Conservation (phyloP, 2,888 invertebrate genomes). For the Aporophyla lueneburgensis region DNA sequence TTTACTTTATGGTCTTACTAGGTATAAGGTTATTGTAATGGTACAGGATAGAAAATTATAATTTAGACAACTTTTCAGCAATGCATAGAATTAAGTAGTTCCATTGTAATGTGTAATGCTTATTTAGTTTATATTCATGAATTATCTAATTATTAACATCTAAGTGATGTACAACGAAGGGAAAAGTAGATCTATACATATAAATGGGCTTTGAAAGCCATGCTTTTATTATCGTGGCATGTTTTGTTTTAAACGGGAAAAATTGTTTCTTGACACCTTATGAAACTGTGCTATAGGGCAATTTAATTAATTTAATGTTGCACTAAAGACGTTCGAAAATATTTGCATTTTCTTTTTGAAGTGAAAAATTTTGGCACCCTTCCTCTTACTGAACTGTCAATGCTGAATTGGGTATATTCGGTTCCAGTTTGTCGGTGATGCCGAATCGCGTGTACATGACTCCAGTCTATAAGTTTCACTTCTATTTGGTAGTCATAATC, state of each 20-base stretch:
- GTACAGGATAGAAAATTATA: background rate
- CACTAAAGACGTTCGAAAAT: background rate
- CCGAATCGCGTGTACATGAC: background rate
- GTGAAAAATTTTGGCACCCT: background rate
- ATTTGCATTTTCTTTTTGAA: background rate
- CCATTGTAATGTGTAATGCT: conserved; percentile 2
- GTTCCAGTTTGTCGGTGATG: background rate
- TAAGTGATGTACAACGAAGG: conserved; percentile 27
- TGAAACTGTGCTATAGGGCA: background rate
- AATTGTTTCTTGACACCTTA: background rate
- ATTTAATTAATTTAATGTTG: background rate
- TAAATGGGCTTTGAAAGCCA: background rate
- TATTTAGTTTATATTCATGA: conserved; percentile 18
- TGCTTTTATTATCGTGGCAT: background rate
- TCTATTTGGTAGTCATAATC: background rate
- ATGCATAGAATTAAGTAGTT: conserved; percentile 1
- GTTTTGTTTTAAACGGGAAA: background rate
- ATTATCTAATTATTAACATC: background rate
- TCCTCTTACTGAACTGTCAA: background rate
- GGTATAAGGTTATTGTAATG: conserved; percentile 19
- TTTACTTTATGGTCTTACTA: conserved; percentile 32
- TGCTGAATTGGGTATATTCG: background rate
- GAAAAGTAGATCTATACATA: conserved; percentile 28
- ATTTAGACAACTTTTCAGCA: conserved; percentile 1
- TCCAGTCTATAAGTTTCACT: background rate